Evolutionary conservation across 2,797 vertebrate genomes (phyloP), one percentile per base, ranked within the genome.

Genomic region (Cryptoprocta ferox): DNA sequence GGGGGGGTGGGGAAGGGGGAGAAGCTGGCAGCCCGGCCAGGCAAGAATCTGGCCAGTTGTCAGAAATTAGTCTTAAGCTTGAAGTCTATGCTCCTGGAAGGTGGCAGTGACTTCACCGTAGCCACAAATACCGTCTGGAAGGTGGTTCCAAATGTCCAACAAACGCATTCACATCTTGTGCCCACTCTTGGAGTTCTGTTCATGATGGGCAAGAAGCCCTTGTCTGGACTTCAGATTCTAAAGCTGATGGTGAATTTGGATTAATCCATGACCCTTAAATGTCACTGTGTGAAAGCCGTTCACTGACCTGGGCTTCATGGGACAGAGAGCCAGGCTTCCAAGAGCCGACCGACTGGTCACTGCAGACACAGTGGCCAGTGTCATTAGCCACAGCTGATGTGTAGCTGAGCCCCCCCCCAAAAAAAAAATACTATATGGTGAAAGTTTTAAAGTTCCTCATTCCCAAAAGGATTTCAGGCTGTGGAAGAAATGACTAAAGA

Each of bases 281-380:
- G 16, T 50, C n/a, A 14, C 21, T 6, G 0, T 35, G 32, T 35
- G 83, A 50, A 94, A 65, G 21, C 81, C 5, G 18, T 61, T 1
- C 3, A 42, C 19, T 26, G 21, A 45, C 35, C 48, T 21, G 84
- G 63, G 32, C 35, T 39, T 21, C 35, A 2, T 24, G 15, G 37
- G 45, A 5, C 3, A 12, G 37, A 81, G 45, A 61, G 14, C 19
- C 10, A 81, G 56, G 32, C 73, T 76, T 28, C 26, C 53, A 2
- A 2, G 21, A 91, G 71, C 56, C 48, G 37, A 15, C 0, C 1
- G 2, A 8, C 53, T 37, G 39, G 56, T 28, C 26, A 16, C 3
- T 3, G 30, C 15, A n/a, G 30, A 65, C 30, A 35, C 12, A 0
- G 13, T 0, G 1, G 26, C 35, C 48, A 2, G 4, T 9, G 30